Conservation (phyloP, 2,888 invertebrate species). For the Andricus curvator region DNA sequence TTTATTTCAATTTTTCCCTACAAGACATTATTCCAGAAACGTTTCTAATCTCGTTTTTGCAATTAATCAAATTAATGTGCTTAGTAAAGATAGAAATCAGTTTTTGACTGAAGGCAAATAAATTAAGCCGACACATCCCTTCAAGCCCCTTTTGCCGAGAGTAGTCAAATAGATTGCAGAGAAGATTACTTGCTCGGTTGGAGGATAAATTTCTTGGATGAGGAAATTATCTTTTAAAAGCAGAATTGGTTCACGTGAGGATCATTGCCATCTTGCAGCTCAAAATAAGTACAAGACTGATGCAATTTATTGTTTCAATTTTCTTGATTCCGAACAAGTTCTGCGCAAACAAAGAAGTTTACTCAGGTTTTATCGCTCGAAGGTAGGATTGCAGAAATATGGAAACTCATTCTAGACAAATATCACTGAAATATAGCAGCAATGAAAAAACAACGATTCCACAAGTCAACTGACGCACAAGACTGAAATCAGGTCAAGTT, state of each 20-base stretch:
- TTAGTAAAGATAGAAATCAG: constrained; percentile 27
- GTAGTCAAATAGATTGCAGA: constrained; percentile 29
- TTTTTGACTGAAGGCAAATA: constrained; percentile 8
- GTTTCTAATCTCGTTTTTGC: not conserved
- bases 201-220: not conserved
- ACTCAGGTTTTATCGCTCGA: not conserved
- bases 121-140: constrained; percentile 16
- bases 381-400: constrained; percentile 5
- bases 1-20: constrained; percentile 5
- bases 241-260: constrained; percentile 6
- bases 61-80: constrained; percentile 28
- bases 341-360: constrained; percentile 3
- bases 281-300: constrained; percentile 18
- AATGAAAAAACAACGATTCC: constrained; percentile 1
- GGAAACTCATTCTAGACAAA: constrained; percentile 7
- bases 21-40: not conserved
- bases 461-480: constrained; percentile 2
- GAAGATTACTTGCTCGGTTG: not conserved
- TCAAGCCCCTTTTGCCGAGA: not conserved
- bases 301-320: constrained; percentile 25
- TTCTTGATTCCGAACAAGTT: constrained; percentile 14
- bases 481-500: constrained; percentile 50
- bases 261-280: not conserved
- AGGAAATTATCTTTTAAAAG: constrained; percentile 23
- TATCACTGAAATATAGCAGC: not conserved